These are phyloP conservation scores for Gari tellinella DNA, from an alignment of 2,888 invertebrate species.

Conservation along the genomic window DNA sequence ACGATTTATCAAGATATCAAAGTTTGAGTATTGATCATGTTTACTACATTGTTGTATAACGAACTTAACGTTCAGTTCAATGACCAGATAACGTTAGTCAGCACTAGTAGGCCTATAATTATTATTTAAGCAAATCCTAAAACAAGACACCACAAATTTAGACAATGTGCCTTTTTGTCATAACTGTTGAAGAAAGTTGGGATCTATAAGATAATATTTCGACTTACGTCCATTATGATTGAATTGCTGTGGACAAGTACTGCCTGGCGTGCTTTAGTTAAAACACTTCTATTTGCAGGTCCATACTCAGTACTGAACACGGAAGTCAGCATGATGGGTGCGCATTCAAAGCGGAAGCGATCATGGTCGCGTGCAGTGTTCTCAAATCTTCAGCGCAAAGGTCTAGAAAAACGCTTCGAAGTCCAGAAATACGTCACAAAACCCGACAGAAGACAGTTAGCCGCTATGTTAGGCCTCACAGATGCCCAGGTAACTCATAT, in stretches of 20 bases:
- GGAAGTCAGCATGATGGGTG: constrained; percentile 62
- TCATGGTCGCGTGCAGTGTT: constrained; percentile 98
- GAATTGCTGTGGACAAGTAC: too few relatives aligned
- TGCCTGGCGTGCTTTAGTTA: too few relatives aligned
- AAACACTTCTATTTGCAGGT: constrained; percentile 58
- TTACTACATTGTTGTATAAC: too few relatives aligned
- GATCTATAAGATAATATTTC: constrained; percentile 12
- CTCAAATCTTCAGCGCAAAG: constrained; percentile 96
- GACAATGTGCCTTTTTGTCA: too few relatives aligned
- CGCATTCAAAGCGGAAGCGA: constrained; percentile 89
- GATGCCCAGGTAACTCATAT: constrained; percentile 96
- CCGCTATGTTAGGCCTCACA: constrained; percentile 95
- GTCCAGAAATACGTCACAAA: constrained; percentile 98
- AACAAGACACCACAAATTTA: too few relatives aligned
- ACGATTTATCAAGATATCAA: too few relatives aligned
- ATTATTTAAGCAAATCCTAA: too few relatives aligned
- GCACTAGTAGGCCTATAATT: too few relatives aligned
- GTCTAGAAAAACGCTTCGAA: constrained; percentile 95
- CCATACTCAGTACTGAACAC: constrained; percentile 79
- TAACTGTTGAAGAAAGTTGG: too few relatives aligned
- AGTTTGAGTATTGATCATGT: too few relatives aligned
- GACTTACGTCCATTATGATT: not conserved
- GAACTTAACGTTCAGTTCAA: too few relatives aligned
- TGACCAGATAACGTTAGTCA: too few relatives aligned
- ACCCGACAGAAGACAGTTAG: constrained; percentile 95